A percentile compares a stretch with the other conserved stretches of the same genome.
Evolutionary conservation across 2,888 invertebrate genomes (phyloP).

Genomic region (Eulithis prunata): DNA sequence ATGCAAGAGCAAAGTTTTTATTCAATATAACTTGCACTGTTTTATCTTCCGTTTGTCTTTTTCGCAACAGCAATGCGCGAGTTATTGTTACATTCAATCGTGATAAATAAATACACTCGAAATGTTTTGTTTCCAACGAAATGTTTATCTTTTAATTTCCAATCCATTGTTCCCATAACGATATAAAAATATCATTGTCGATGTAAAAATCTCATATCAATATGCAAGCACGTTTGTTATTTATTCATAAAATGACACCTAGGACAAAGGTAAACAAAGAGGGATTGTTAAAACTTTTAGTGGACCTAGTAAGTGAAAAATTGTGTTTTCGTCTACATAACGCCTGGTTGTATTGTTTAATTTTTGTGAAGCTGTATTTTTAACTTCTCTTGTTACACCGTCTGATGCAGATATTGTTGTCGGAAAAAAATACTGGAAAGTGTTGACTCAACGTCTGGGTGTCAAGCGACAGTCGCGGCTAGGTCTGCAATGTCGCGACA

Average conservation of each 20-base stretch:
- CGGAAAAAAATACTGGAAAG: slow-evolving; percentile 39
- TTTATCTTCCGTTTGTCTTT: slow-evolving; percentile 76
- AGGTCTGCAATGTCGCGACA: slow-evolving; percentile 53
- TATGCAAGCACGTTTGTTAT: slow-evolving; percentile 26
- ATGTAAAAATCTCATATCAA: slow-evolving; percentile 26
- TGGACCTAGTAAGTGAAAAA: slow-evolving; percentile 27
- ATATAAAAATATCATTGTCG: slow-evolving; percentile 23
- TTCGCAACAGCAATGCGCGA: slow-evolving; percentile 68
- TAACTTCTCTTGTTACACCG: slow-evolving; percentile 33
- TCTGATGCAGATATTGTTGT: slow-evolving; percentile 32
- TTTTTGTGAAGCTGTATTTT: slow-evolving; percentile 33
- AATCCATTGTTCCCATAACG: slow-evolving; percentile 31
- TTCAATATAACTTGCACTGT: slow-evolving; percentile 80
- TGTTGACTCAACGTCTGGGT: slow-evolving; percentile 46
- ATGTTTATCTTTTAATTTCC: slow-evolving; percentile 52
- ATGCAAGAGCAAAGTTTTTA: slow-evolving; percentile 82
- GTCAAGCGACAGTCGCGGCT: slow-evolving; percentile 45
- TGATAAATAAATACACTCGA: slow-evolving; percentile 51
- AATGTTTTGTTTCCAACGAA: slow-evolving; percentile 42
- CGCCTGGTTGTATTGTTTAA: slow-evolving; percentile 36
- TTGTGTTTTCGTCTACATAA: slow-evolving; percentile 31
- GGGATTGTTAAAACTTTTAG: slow-evolving; percentile 30
- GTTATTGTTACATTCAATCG: slow-evolving; percentile 62
- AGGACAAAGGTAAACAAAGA: slow-evolving; percentile 27
- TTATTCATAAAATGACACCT: slow-evolving; percentile 24